Percentiles rank a stretch among this genome's conserved stretches.
Conservation (phyloP, 2,113 vertebrate genomes). For the Dolichallabes microphthalmus region DNA sequence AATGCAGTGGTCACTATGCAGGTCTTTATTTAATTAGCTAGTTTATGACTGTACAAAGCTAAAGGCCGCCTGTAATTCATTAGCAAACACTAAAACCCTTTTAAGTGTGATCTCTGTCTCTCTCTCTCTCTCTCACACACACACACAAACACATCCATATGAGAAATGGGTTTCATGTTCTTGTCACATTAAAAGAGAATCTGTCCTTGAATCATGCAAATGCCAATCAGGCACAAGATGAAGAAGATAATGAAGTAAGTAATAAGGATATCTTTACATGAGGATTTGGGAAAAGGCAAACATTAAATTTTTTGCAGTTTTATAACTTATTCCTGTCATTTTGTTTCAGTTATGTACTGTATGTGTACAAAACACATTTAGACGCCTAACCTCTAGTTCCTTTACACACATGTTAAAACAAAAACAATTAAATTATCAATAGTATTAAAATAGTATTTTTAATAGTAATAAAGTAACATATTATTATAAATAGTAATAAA, state of each 20-base stretch:
- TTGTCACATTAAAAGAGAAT: constrained; percentile 15
- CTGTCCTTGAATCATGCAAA: constrained; percentile 35
- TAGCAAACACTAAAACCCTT: constrained; percentile 48
- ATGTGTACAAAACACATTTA: not conserved
- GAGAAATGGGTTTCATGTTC: constrained; percentile 35
- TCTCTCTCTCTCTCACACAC: not conserved
- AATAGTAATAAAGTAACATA: no score
- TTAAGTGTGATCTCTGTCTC: constrained; percentile 39
- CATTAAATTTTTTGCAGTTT: not conserved
- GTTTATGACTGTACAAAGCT: constrained; percentile 10
- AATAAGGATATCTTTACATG: not conserved
- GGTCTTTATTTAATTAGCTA: constrained; percentile 19
- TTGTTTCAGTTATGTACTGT: constrained; percentile 3
- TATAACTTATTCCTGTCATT: not conserved
- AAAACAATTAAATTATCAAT: not conserved
- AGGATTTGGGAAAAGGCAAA: constrained; percentile 5
- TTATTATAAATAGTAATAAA: no score
- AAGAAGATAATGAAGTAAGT: not conserved
- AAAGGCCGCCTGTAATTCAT: constrained; percentile 42
- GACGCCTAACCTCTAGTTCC: not conserved
- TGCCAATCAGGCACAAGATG: constrained; percentile 24
- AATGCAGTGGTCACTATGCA: not conserved
- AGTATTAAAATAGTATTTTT: no score
- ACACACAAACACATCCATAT: constrained; percentile 9
- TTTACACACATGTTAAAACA: not conserved